Evolutionary conservation across 2,113 vertebrate genomes (phyloP), one percentile per base, ranked within the genome.

Genomic region (Odontesthes bonariensis): DNA sequence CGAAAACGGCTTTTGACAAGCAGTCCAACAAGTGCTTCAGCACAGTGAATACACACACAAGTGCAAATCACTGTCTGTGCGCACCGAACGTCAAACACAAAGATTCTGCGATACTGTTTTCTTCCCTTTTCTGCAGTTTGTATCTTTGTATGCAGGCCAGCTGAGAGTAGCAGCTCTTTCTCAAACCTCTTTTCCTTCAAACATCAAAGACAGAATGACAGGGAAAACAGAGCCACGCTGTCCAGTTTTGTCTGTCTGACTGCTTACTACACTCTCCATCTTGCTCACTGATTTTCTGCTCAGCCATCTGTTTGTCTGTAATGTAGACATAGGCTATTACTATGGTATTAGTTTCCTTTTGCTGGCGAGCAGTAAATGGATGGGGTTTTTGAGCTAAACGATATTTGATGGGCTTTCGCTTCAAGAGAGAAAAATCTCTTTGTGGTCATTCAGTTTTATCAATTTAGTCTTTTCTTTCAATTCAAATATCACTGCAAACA

Each of bases 171-270:
- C 70, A 75, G 84, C 87, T 86, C 81, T 67, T 57, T 56, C 64
- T 77, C 73, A 85, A 81, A 60, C 49, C 58, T 74, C 47, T 68
- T 66, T 70, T 55, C 54, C 65, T 33, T 64, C 58, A n/a, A 77
- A 87, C 75, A 87, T 87, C 78, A 86, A 81, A 87, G 79, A 56
- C 44, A 51, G 38, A 73, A 47, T 71, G 78, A 66, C 82, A 82
- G 79, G 23, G 68, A 69, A 82, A 85, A 90, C 57, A 85, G 12
- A 77, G 74, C 51, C 75, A 79, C 0, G 2, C 72, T 51, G 69
- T 74, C 67, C 70, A 49, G 69, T 63, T 73, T 65, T 57, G 23
- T 65, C 33, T 49, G 49, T 54, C 69, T 38, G 75, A 65, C 70
- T 65, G 67, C 47, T 33, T 27, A 27, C 27, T 19, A 23, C 70